Conservation (phyloP, 2,113 vertebrate species). For the Anoplopoma fimbria region DNA sequence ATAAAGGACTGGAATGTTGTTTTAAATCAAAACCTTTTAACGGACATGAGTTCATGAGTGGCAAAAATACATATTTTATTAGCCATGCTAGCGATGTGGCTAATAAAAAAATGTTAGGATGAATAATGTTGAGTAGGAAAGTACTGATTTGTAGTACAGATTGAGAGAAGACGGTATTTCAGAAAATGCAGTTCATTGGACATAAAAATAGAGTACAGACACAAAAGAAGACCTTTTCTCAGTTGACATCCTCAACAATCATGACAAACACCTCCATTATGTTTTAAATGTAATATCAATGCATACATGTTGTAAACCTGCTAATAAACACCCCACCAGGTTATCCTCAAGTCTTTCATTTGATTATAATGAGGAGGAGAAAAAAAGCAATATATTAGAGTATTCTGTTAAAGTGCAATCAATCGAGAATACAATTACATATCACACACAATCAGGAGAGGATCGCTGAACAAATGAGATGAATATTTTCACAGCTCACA, state of each 20-base stretch:
- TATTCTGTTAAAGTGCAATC: constrained; percentile 75
- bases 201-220: neutral
- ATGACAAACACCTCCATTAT: neutral
- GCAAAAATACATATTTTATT: neutral
- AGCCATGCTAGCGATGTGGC: neutral
- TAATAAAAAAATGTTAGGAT: neutral
- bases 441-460: constrained; percentile 23
- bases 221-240: neutral
- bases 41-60: neutral
- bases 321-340: neutral
- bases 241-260: neutral
- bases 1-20: constrained; percentile 4
- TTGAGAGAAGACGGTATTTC: neutral
- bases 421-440: constrained; percentile 25
- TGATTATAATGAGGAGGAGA: neutral
- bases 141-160: neutral
- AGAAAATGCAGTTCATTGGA: neutral
- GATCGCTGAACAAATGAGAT: neutral
- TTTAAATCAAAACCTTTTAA: neutral
- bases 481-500: neutral
- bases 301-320: neutral
- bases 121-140: neutral
- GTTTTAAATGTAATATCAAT: neutral
- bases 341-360: constrained; percentile 43
- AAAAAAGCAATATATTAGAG: constrained; percentile 60